Evolutionary conservation across 2,888 invertebrate genomes (phyloP).

Genomic region (Drosophila vallismaia): DNA sequence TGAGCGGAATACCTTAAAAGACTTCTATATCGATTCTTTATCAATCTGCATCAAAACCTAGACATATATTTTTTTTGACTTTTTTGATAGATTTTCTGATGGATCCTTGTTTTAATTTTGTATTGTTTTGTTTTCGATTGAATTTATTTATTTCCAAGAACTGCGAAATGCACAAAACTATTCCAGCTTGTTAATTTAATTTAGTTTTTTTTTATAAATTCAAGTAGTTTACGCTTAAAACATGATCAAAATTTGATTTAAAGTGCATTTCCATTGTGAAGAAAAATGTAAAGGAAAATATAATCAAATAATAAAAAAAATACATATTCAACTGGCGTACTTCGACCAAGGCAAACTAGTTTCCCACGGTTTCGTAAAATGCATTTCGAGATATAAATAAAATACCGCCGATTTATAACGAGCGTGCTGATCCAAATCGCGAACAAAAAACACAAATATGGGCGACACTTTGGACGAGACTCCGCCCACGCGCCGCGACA

Average conservation of each 20-base stretch:
- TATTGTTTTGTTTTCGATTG: neutral
- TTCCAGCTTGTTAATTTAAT: neutral
- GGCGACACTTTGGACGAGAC: constrained; percentile 75
- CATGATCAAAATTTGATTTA: constrained; percentile 5
- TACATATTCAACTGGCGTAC: constrained; percentile 23
- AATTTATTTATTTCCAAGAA: neutral
- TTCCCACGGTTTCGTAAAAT: constrained; percentile 37
- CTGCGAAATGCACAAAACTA: constrained; percentile 5
- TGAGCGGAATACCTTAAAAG: too few relatives aligned
- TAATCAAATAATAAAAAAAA: constrained; percentile 8
- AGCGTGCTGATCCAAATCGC: constrained; percentile 7
- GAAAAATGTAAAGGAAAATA: constrained; percentile 2
- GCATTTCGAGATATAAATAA: constrained; percentile 30
- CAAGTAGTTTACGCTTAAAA: constrained; percentile 15
- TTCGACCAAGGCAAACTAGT: constrained; percentile 22
- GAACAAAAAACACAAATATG: constrained; percentile 69
- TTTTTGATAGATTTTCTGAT: too few relatives aligned
- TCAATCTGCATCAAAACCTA: too few relatives aligned
- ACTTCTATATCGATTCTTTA: too few relatives aligned
- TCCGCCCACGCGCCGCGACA: constrained; percentile 73
- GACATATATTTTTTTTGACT: too few relatives aligned
- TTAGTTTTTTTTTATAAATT: constrained; percentile 17
- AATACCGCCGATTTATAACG: constrained; percentile 17
- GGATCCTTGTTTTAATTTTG: neutral
- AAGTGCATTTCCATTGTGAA: constrained; percentile 38